Evolutionary conservation across 2,888 invertebrate species (phyloP).

Genomic region (Belgica antarctica): DNA sequence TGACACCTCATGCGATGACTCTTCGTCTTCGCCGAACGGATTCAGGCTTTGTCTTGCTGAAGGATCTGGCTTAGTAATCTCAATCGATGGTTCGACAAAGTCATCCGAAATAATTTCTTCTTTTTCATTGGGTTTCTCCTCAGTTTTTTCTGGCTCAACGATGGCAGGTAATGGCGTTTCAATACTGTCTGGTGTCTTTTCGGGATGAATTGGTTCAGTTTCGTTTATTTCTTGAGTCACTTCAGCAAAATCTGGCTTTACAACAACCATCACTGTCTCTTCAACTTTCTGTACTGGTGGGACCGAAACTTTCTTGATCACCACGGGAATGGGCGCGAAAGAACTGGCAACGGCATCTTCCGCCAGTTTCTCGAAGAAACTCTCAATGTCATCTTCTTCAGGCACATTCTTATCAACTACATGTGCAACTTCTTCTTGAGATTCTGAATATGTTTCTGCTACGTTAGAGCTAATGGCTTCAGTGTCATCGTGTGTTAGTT

Average conservation of each 20-base stretch:
- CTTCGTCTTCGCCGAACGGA: conserved; percentile 73
- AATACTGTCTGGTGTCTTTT: not conserved
- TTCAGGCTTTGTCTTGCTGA: no score
- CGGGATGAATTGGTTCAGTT: not conserved
- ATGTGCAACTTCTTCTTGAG: conserved; percentile 30
- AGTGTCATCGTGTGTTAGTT: not conserved
- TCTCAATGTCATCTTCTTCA: conserved; percentile 32
- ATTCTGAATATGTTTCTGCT: conserved; percentile 25
- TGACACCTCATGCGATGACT: conserved; percentile 46
- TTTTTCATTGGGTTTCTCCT: not conserved
- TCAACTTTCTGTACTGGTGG: not conserved
- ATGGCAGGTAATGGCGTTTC: not conserved
- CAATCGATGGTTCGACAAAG: no score
- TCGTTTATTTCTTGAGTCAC: conserved; percentile 32
- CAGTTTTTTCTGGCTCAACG: conserved; percentile 20
- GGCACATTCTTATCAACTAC: conserved; percentile 14
- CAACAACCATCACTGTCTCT: not conserved
- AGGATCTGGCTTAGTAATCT: no score
- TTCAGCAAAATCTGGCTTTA: conserved; percentile 17
- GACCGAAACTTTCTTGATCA: not conserved
- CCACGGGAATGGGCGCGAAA: not conserved
- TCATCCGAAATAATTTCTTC: conserved; percentile 23
- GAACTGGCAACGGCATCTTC: conserved; percentile 29
- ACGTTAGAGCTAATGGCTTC: conserved; percentile 18
- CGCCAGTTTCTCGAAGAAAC: conserved; percentile 29